These are phyloP conservation scores for Prolemur simus DNA, from an alignment of 2,113 vertebrate genomes.

Conservation along the genomic window DNA sequence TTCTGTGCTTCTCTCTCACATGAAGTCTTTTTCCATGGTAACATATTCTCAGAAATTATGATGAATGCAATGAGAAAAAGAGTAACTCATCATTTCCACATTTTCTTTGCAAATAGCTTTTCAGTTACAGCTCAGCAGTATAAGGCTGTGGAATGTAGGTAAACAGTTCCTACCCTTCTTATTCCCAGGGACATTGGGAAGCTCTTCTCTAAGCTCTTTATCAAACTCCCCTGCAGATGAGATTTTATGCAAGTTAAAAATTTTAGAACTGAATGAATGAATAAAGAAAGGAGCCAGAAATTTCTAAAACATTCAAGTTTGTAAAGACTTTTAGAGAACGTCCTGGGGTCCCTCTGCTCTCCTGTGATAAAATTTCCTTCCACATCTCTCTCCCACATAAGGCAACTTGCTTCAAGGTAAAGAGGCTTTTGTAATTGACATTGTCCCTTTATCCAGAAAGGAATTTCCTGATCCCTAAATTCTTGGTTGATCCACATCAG, in stretches of 20 bases:
- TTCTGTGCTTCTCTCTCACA: not conserved
- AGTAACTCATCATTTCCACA: not conserved
- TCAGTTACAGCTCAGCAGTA: not conserved
- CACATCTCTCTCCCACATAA: not conserved
- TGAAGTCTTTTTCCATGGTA: not conserved
- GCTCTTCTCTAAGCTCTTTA: not conserved
- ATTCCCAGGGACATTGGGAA: not conserved
- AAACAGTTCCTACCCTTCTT: not conserved
- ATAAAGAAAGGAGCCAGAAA: not conserved
- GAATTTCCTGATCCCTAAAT: not conserved
- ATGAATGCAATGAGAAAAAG: not conserved
- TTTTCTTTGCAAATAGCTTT: conserved; percentile 20
- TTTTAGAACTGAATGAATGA: not conserved
- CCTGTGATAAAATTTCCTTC: not conserved
- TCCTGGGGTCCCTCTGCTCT: not conserved
- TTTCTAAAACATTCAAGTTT: not conserved
- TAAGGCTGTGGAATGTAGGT: not conserved
- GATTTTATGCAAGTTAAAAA: not conserved
- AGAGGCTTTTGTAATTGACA: not conserved
- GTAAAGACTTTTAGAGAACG: not conserved
- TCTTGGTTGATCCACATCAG: not conserved
- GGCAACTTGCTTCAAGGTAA: not conserved
- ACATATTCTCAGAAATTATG: not conserved
- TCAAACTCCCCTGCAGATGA: not conserved
- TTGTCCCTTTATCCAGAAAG: not conserved